These are phyloP conservation scores for Dendrolimus kikuchii DNA, from an alignment of 1,140 invertebrate species.

Conservation along the genomic window DNA sequence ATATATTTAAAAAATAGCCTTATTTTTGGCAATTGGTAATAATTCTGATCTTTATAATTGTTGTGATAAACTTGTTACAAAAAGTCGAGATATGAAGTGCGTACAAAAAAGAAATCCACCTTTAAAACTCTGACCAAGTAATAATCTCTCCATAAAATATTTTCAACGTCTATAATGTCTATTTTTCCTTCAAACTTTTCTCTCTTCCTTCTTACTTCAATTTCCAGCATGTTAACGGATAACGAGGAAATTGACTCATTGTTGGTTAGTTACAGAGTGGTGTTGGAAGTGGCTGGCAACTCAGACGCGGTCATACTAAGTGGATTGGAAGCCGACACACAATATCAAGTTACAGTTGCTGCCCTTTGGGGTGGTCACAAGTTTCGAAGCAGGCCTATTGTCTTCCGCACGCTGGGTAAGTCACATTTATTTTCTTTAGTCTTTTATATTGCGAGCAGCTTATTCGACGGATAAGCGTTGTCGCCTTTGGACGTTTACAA, in stretches of 20 bases:
- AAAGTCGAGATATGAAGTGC: no score
- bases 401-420: slow-evolving; percentile 90
- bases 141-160: no score
- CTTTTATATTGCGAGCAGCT: not conserved
- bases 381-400: slow-evolving; percentile 85
- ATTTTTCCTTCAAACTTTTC: slow-evolving; percentile 10
- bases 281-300: slow-evolving; percentile 88
- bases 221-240: slow-evolving; percentile 34
- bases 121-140: no score
- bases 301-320: slow-evolving; percentile 87
- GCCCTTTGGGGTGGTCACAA: slow-evolving; percentile 85
- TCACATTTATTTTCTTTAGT: slow-evolving; percentile 5
- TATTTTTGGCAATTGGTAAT: no score
- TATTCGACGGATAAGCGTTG: not conserved
- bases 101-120: no score
- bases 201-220: slow-evolving; percentile 33
- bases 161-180: no score
- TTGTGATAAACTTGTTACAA: no score
- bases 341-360: slow-evolving; percentile 88
- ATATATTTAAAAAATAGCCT: no score
- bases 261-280: slow-evolving; percentile 90
- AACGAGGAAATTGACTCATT: slow-evolving; percentile 64
- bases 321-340: slow-evolving; percentile 85
- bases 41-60: no score
- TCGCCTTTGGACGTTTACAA: no score